Conservation (phyloP, 2,888 invertebrate species). For the Orchesella flavescens region DNA sequence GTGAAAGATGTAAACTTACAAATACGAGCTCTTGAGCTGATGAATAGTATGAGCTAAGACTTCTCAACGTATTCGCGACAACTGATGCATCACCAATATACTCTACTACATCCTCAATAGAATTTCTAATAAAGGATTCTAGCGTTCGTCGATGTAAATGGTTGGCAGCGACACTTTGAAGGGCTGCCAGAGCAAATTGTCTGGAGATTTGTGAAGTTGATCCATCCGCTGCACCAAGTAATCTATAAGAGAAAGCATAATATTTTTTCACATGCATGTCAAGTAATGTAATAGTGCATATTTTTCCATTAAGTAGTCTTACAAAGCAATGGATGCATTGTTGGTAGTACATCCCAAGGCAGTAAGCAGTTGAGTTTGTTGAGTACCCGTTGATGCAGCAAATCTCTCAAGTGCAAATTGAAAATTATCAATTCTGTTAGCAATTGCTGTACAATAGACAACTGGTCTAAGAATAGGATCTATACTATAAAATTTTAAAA, state of each 20-base stretch:
- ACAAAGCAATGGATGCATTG: conserved; percentile 22
- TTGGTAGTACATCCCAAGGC: conserved; percentile 41
- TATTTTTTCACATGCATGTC: too few species aligned
- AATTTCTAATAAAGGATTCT: conserved; percentile 22
- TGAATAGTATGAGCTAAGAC: conserved; percentile 41
- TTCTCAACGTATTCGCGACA: conserved; percentile 47
- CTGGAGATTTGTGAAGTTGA: conserved; percentile 39
- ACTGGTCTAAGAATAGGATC: conserved; percentile 50
- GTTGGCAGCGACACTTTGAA: conserved; percentile 51
- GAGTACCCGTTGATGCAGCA: conserved; percentile 13
- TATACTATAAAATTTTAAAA: conserved; percentile 47
- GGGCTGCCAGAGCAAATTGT: conserved; percentile 44
- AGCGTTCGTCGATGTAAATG: conserved; percentile 37
- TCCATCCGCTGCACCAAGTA: conserved; percentile 50
- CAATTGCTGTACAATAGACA: conserved; percentile 63
- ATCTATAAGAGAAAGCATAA: conserved; percentile 3
- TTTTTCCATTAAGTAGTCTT: conserved; percentile 9
- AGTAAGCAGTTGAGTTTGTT: conserved; percentile 37
- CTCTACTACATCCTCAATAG: conserved; percentile 27
- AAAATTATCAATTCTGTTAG: conserved; percentile 40
- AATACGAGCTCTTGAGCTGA: conserved; percentile 40
- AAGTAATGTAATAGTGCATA: neutral
- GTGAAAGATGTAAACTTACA: conserved; percentile 10
- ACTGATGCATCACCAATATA: conserved; percentile 51
- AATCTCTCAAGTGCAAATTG: conserved; percentile 56